These are phyloP conservation scores for Chamaedrilus cognettii DNA, from an alignment of 2,888 invertebrate genomes.

Conservation along the genomic window DNA sequence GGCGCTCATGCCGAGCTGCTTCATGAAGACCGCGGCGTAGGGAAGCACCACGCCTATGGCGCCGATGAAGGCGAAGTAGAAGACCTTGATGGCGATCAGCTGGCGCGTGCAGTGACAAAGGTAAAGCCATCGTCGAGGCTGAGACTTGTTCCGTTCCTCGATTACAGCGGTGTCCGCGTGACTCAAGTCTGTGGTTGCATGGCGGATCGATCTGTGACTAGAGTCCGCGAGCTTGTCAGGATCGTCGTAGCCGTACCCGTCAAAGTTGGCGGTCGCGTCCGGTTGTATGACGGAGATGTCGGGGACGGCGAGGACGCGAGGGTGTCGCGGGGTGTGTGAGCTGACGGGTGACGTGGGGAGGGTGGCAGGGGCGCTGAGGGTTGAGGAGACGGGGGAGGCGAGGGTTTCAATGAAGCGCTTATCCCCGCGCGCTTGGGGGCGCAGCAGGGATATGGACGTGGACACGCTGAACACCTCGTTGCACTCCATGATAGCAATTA, in stretches of 20 bases:
- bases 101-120: slow-evolving; percentile 9
- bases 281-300: not conserved
- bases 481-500: too few relatives aligned
- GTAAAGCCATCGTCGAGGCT: not conserved
- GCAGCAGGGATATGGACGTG: slow-evolving; percentile 3
- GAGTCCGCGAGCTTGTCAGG: too few relatives aligned
- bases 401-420: not conserved
- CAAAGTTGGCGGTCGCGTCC: not conserved
- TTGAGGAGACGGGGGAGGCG: not conserved
- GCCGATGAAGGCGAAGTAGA: slow-evolving; percentile 31
- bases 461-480: slow-evolving; percentile 2
- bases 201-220: too few relatives aligned
- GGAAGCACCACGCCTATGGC: slow-evolving; percentile 28
- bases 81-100: slow-evolving; percentile 27
- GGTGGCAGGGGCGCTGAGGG: not conserved
- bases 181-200: not conserved
- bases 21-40: slow-evolving; percentile 30
- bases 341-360: not conserved
- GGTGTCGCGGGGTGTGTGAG: not conserved
- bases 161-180: not conserved
- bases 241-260: not conserved
- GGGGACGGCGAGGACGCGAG: not conserved
- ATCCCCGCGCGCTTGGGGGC: too few relatives aligned
- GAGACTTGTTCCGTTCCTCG: not conserved
- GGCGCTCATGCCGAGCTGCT: slow-evolving; percentile 33